Conservation (phyloP, 1,140 invertebrate genomes). For the Eriocheir sinensis region DNA sequence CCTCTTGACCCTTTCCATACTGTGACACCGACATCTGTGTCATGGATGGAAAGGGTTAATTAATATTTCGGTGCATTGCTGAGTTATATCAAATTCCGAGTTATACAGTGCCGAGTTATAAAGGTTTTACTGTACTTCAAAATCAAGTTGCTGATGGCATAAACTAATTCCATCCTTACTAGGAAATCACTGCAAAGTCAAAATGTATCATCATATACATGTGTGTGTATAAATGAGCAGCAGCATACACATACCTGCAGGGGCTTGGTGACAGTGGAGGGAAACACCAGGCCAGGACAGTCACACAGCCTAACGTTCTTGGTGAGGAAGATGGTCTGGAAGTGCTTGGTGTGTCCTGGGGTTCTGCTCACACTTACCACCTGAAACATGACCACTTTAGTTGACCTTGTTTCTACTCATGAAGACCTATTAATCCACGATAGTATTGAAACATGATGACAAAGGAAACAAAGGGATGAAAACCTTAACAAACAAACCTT, state of each 20-base stretch:
- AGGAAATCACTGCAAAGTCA: too few species aligned
- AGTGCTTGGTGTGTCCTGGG: conserved; percentile 98
- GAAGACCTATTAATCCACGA: background rate
- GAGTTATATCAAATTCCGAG: too few species aligned
- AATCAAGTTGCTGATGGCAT: too few species aligned
- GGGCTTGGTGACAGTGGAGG: conserved; percentile 92
- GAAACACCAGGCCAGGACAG: conserved; percentile 97
- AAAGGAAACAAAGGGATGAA: background rate
- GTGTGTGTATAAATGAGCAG: conserved; percentile 40
- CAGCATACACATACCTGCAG: conserved; percentile 93
- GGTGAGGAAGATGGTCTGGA: conserved; percentile 97
- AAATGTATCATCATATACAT: background rate
- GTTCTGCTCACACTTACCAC: conserved; percentile 97
- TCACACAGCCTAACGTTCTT: conserved; percentile 94
- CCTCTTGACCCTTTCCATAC: too few species aligned
- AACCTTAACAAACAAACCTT: conserved; percentile 82
- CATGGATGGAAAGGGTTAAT: too few species aligned
- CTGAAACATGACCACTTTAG: conserved; percentile 81
- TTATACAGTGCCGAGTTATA: too few species aligned
- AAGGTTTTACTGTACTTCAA: too few species aligned
- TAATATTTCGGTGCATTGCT: too few species aligned
- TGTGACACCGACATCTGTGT: too few species aligned
- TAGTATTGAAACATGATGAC: background rate
- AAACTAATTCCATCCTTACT: too few species aligned
- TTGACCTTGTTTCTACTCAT: background rate